Conservation (phyloP, 2,888 invertebrate species). For the Orthonevra nobilis region DNA sequence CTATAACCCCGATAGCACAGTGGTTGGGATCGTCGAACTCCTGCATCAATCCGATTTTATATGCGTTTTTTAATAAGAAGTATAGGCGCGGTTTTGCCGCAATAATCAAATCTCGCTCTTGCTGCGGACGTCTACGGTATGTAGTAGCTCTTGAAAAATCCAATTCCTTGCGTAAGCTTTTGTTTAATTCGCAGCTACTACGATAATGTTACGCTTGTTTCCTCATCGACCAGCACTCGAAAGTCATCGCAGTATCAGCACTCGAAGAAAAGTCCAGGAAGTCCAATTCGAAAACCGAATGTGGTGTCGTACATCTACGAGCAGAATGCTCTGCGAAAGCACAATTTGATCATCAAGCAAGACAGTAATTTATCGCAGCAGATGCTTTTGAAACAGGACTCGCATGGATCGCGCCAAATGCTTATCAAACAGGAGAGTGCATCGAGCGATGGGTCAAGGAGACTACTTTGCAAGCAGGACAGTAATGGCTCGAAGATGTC, state of each 20-base stretch:
- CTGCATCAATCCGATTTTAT: conserved; percentile 96
- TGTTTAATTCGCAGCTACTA: conserved; percentile 83
- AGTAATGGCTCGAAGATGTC: conserved; percentile 79
- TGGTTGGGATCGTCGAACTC: conserved; percentile 97
- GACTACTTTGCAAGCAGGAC: conserved; percentile 79
- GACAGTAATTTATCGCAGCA: conserved; percentile 80
- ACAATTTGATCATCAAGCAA: conserved; percentile 79
- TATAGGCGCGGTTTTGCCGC: conserved; percentile 94
- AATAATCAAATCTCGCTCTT: conserved; percentile 91
- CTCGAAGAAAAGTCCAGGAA: conserved; percentile 81
- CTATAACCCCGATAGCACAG: conserved; percentile 93
- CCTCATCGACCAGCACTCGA: conserved; percentile 91
- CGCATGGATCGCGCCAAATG: conserved; percentile 79
- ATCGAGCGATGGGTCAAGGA: conserved; percentile 79
- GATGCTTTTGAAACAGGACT: conserved; percentile 80
- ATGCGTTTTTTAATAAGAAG: conserved; percentile 97
- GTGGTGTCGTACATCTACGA: conserved; percentile 83
- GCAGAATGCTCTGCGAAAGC: conserved; percentile 78
- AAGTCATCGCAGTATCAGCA: conserved; percentile 93
- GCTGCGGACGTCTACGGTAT: conserved; percentile 88
- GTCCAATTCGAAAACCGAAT: conserved; percentile 81
- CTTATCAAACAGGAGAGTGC: conserved; percentile 80
- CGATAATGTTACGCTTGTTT: conserved; percentile 92
- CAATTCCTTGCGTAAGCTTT: too few species aligned
- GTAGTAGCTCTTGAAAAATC: too few species aligned